Evolutionary conservation across 1,140 invertebrate species (phyloP).

Genomic region (Zaprionus taronus): DNA sequence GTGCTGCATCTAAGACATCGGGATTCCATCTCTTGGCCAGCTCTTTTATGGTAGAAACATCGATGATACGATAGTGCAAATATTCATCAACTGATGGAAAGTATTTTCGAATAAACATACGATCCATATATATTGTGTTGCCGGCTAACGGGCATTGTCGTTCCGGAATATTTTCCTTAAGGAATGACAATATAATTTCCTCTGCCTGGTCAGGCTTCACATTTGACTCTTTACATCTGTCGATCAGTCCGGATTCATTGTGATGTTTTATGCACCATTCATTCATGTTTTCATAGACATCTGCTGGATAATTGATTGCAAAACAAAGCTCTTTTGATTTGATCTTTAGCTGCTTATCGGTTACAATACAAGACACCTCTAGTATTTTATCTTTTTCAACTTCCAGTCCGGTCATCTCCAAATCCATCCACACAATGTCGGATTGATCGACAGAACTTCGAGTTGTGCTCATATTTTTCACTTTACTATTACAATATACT

Average conservation of each 20-base stretch:
- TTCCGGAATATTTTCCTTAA: constrained; percentile 88
- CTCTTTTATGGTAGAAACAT: constrained; percentile 96
- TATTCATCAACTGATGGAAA: constrained; percentile 91
- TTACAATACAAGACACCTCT: constrained; percentile 95
- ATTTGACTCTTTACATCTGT: constrained; percentile 89
- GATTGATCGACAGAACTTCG: constrained; percentile 1
- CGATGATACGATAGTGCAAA: constrained; percentile 96
- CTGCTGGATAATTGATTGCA: constrained; percentile 92
- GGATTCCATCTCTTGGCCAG: constrained; percentile 91
- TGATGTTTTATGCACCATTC: constrained; percentile 93
- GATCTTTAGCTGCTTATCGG: constrained; percentile 92
- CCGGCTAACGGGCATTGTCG: constrained; percentile 92
- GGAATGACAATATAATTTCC: constrained; percentile 89
- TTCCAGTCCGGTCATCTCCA: constrained; percentile 92
- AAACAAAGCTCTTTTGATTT: constrained; percentile 91
- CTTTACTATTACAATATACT: not conserved
- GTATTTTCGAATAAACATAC: constrained; percentile 90
- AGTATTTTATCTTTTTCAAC: constrained; percentile 91
- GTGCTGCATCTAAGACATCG: constrained; percentile 85
- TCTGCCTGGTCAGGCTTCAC: constrained; percentile 89
- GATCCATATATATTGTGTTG: constrained; percentile 95
- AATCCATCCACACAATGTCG: constrained; percentile 86
- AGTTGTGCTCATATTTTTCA: constrained; percentile 43
- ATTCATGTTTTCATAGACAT: constrained; percentile 91
- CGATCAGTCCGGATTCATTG: constrained; percentile 89